A percentile compares a stretch with the other conserved stretches of the same genome.
Conservation (phyloP, 2,888 invertebrate species). For the Patella ulyssiponensis region DNA sequence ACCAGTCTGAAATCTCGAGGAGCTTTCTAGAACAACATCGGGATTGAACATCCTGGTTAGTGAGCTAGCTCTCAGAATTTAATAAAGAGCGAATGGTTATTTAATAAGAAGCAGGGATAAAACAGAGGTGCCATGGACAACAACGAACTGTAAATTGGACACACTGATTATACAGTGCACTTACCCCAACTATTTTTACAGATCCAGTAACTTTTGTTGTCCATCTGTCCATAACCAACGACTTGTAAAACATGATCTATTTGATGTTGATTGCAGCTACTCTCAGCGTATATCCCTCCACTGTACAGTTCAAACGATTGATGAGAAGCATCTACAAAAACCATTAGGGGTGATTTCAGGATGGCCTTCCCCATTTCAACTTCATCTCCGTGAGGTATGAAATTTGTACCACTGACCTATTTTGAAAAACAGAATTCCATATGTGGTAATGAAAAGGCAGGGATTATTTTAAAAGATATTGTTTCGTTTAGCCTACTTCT, state of each 20-base stretch:
- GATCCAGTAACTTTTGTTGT: slow-evolving; percentile 30
- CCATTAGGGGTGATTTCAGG: slow-evolving; percentile 44
- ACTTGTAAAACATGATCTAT: slow-evolving; percentile 30
- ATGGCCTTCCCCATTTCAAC: slow-evolving; percentile 40
- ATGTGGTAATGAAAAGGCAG: no score
- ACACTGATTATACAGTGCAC: not conserved
- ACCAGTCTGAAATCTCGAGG: no score
- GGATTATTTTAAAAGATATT: no score
- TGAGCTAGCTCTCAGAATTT: no score
- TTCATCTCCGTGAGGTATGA: slow-evolving; percentile 41
- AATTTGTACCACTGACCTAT: slow-evolving; percentile 40
- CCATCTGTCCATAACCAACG: slow-evolving; percentile 33
- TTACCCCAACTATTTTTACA: slow-evolving; percentile 34
- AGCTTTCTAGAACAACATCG: no score
- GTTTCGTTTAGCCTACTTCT: no score
- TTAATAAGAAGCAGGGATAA: no score
- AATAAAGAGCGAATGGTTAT: no score
- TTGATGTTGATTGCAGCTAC: slow-evolving; percentile 3
- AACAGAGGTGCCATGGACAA: no score
- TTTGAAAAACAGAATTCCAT: no score
- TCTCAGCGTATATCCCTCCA: slow-evolving; percentile 26
- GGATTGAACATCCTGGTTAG: no score
- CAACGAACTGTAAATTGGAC: not conserved
- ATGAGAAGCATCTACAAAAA: slow-evolving; percentile 50
- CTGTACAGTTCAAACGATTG: slow-evolving; percentile 47